phyloP scores from a whole-genome alignment of 1,140 invertebrate species.

The Camponotus pennsylvanicus region DNA sequence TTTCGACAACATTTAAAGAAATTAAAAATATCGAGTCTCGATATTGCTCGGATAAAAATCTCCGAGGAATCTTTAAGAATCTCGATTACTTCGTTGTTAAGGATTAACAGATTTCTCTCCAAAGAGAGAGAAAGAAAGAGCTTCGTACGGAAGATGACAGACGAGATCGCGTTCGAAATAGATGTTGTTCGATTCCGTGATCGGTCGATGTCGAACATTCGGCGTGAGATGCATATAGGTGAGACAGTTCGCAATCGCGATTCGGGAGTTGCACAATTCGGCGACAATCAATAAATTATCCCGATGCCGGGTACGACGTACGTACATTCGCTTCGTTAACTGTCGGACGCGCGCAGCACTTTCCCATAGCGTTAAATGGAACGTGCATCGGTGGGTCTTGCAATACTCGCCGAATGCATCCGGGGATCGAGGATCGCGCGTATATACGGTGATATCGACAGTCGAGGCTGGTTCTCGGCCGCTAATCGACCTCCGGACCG shows the following conservation, averaged over 20 bases:
- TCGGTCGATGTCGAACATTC: slow-evolving; percentile 12
- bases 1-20: background rate
- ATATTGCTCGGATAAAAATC: slow-evolving; percentile 3
- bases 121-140: background rate
- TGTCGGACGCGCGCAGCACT: slow-evolving; percentile 45
- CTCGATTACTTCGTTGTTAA: slow-evolving; percentile 21
- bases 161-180: background rate
- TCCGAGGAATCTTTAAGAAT: background rate
- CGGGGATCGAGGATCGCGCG: background rate
- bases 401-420: background rate
- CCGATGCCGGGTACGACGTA: slow-evolving; percentile 32
- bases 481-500: slow-evolving; percentile 7
- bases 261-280: slow-evolving; percentile 14
- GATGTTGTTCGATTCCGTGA: background rate
- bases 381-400: background rate
- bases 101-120: slow-evolving; percentile 1
- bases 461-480: slow-evolving; percentile 14
- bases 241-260: slow-evolving; percentile 36
- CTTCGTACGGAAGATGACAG: background rate
- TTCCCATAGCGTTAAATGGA: slow-evolving; percentile 46
- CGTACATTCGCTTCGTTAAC: slow-evolving; percentile 47
- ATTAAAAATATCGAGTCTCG: background rate
- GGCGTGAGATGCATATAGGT: slow-evolving; percentile 2
- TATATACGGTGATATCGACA: slow-evolving; percentile 7
- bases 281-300: slow-evolving; percentile 59